These are phyloP conservation scores for Cabera pusaria DNA, from an alignment of 2,888 invertebrate species.

Conservation along the genomic window DNA sequence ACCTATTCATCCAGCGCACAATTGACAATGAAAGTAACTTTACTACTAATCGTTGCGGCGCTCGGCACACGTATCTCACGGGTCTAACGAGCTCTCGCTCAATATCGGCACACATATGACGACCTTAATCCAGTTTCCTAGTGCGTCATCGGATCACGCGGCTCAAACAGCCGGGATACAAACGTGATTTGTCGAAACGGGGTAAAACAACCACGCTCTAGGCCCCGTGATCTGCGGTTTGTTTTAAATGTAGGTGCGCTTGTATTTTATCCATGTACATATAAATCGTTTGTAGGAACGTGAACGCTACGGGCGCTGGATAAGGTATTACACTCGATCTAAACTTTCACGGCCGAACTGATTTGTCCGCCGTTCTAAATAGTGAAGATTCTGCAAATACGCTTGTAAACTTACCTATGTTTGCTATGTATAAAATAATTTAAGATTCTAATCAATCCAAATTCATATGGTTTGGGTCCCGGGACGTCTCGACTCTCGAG, in stretches of 20 bases:
- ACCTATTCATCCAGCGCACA: slow-evolving; percentile 11
- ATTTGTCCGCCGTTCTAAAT: slow-evolving; percentile 1
- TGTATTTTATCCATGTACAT: slow-evolving; percentile 27
- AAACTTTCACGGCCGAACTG: slow-evolving; percentile 20
- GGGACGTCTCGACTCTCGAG: too few relatives aligned
- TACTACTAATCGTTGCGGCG: slow-evolving; percentile 17
- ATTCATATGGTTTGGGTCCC: too few relatives aligned
- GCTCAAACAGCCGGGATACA: slow-evolving; percentile 29
- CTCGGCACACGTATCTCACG: slow-evolving; percentile 12
- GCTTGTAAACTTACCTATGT: too few relatives aligned
- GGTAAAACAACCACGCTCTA: slow-evolving; percentile 42
- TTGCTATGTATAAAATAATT: too few relatives aligned
- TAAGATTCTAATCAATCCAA: too few relatives aligned
- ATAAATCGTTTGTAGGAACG: slow-evolving; percentile 30
- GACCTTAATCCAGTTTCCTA: slow-evolving; percentile 37
- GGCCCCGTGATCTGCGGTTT: slow-evolving; percentile 51
- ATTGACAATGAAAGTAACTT: slow-evolving; percentile 20
- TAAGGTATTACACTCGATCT: slow-evolving; percentile 26
- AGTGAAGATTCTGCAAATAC: too few relatives aligned
- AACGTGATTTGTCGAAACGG: slow-evolving; percentile 54
- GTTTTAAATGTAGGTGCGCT: slow-evolving; percentile 34
- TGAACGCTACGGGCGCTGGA: slow-evolving; percentile 29
- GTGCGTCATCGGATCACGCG: slow-evolving; percentile 48
- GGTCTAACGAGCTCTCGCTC: slow-evolving; percentile 16
- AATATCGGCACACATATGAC: slow-evolving; percentile 13